Percentiles rank a stretch among this genome's conserved stretches.
phyloP scores from a whole-genome alignment of 2,888 invertebrate genomes.

The Drosophila fungiperda region DNA sequence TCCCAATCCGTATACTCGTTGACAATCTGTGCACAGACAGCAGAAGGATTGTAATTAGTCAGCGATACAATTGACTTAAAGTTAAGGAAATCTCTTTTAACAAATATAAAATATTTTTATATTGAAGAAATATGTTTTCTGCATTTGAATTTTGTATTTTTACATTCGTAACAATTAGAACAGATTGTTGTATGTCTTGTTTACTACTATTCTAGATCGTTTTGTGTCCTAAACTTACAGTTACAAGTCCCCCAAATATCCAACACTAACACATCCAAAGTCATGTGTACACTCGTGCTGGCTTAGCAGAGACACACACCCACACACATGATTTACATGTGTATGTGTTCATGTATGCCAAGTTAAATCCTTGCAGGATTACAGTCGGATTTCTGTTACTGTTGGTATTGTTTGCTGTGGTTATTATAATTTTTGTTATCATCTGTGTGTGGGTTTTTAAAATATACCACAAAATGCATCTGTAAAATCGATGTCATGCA shows the following conservation, averaged over 20 bases:
- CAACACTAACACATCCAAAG: background rate
- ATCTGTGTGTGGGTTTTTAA: constrained; percentile 39
- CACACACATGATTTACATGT: constrained; percentile 1
- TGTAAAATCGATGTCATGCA: constrained; percentile 74
- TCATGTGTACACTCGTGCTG: background rate
- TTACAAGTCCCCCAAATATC: background rate
- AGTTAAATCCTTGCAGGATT: constrained; percentile 70
- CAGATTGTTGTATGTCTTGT: background rate
- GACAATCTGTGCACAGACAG: constrained; percentile 85
- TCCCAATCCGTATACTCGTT: constrained; percentile 99
- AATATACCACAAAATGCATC: constrained; percentile 66
- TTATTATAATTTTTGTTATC: constrained; percentile 62
- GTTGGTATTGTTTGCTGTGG: constrained; percentile 51
- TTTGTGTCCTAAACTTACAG: background rate
- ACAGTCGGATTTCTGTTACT: constrained; percentile 58
- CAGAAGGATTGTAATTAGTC: background rate
- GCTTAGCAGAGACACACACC: constrained; percentile 4
- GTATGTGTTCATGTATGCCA: constrained; percentile 37
- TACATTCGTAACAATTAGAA: background rate
- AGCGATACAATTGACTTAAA: too few relatives aligned
- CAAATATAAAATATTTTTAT: background rate
- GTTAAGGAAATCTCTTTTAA: background rate
- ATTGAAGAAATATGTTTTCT: background rate
- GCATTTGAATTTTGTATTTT: background rate
- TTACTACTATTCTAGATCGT: background rate